phyloP scores from a whole-genome alignment of 1,140 invertebrate genomes.

The Drosophila kanapiae region DNA sequence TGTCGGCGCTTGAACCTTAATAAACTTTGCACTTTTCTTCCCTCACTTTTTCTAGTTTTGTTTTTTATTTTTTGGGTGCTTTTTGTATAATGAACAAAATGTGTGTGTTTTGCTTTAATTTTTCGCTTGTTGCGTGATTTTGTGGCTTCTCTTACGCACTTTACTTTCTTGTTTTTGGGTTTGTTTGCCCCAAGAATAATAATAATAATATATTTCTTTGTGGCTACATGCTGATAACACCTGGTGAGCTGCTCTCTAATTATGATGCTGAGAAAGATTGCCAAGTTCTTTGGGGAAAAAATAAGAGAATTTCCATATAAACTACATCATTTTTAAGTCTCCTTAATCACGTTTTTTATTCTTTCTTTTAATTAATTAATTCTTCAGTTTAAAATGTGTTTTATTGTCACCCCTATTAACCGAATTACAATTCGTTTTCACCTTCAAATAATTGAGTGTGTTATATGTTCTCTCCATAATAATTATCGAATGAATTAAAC shows the following conservation, averaged over 20 bases:
- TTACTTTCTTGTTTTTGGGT: background rate
- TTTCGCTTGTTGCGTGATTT: slow-evolving; percentile 3
- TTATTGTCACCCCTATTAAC: background rate
- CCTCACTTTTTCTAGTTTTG: slow-evolving; percentile 6
- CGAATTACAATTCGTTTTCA: background rate
- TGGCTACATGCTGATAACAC: slow-evolving; percentile 42
- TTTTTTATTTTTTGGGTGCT: slow-evolving; percentile 4
- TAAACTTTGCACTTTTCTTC: slow-evolving; percentile 73
- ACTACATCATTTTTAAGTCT: background rate
- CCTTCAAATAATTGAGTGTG: slow-evolving; percentile 11
- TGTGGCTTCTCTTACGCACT: slow-evolving; percentile 1
- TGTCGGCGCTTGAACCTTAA: slow-evolving; percentile 63
- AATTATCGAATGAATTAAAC: slow-evolving; percentile 29
- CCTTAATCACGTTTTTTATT: background rate
- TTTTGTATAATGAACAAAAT: slow-evolving; percentile 20
- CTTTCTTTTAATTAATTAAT: background rate
- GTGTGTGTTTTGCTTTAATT: slow-evolving; percentile 12
- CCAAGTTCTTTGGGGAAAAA: background rate
- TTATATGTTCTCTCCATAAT: slow-evolving; percentile 7
- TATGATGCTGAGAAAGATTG: slow-evolving; percentile 11
- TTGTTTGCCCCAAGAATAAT: background rate
- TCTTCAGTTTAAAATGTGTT: background rate
- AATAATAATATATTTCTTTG: background rate
- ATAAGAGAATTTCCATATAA: background rate
- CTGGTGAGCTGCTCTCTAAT: slow-evolving; percentile 19